Evolutionary conservation across 64 coral and sea anemone species (phyloP), one percentile per base, ranked within the genome.

Genomic region (Acropora yongei): DNA sequence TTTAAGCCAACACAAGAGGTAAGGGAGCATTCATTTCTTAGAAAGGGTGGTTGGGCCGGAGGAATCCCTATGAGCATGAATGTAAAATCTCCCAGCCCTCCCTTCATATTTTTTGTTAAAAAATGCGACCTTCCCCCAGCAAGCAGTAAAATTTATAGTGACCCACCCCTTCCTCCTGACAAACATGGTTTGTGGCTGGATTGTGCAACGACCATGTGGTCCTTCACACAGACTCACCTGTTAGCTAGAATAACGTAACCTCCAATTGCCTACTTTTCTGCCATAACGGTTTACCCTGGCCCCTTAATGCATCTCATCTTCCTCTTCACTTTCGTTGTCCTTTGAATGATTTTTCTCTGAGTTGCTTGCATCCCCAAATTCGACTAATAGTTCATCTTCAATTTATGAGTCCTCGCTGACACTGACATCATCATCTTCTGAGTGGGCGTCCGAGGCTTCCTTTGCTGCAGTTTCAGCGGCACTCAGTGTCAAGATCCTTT

Each of bases 401-500:
- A 43, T 47, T 86, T 71, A 41, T 44, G 83, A 73, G 83, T 65
- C 1, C 63, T 65, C 10, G 48, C 80, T 72, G 61, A 86, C 61
- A 86, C 58, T 65, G 47, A 57, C 20, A 72, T 71, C 53, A 55
- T 55, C 10, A 47, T 86, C 83, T 71, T 86, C 83, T 86, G 82
- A 69, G 57, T 85, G 65, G 72, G 61, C 72, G 41, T 86, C 83
- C 10, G 61, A 86, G 65, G 55, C 61, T 86, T 86, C 83, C 61
- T 45, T 44, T 86, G 63, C 83, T 74, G 16, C 63, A 86, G 66
- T 72, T 86, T 86, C 67, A 86, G 8, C 66, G 44, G 65, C 83
- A 86, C 66, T 72, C 12, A 86, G 19, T 72, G 83, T 86, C 63
- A 86, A 30, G 60, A 86, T 86, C 67, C 14, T 86, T 86, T 86